Percentiles rank a stretch among this genome's conserved stretches.
These are phyloP conservation scores for Esox niger DNA, from an alignment of 2,113 vertebrate genomes.

Conservation along the genomic window DNA sequence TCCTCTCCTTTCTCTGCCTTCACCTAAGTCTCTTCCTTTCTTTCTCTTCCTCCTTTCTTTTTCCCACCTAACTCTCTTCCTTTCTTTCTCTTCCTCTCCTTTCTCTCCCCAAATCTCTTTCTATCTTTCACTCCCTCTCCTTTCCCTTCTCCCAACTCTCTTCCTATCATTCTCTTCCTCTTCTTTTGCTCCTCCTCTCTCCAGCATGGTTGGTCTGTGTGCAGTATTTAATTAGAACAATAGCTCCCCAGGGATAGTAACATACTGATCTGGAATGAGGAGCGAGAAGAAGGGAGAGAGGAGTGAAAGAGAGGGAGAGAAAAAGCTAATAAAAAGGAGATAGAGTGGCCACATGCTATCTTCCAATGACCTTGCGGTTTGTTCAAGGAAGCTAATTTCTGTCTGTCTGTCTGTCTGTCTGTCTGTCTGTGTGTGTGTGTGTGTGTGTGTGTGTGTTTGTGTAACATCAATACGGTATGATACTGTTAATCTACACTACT, in stretches of 20 bases:
- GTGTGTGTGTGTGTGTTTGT: no score
- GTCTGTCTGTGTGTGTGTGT: no score
- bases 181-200: neutral
- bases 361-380: no score
- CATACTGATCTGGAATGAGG: no score
- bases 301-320: neutral
- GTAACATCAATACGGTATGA: no score
- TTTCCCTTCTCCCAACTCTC: neutral
- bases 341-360: neutral
- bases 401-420: no score
- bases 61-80: neutral
- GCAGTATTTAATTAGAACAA: no score
- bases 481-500: no score
- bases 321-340: neutral
- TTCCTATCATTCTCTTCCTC: neutral
- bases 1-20: neutral
- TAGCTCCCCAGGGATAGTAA: no score
- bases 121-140: neutral
- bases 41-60: neutral
- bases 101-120: neutral
- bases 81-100: constrained; percentile 13
- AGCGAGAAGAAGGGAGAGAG: no score
- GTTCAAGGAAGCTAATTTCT: no score
- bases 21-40: neutral
- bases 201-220: neutral